phyloP scores from a whole-genome alignment of 37 sponge, comb jelly and placozoan genomes.

The Aplysina aerophoba region DNA sequence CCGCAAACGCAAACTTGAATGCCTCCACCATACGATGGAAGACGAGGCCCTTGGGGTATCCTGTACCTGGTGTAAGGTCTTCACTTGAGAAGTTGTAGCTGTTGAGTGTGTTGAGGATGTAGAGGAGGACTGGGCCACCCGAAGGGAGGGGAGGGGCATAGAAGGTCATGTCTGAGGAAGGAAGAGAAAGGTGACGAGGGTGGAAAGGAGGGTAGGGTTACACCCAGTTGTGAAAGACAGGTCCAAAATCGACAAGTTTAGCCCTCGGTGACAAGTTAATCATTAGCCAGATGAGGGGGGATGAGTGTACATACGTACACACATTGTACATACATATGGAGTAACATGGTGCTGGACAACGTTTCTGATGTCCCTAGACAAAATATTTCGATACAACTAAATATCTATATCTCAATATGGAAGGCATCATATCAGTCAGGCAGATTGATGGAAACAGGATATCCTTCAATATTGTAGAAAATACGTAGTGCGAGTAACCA shows the following conservation, averaged over 20 bases:
- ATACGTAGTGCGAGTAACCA: no score
- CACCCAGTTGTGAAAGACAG: not conserved
- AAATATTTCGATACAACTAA: no score
- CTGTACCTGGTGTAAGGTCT: not conserved
- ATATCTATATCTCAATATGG: no score
- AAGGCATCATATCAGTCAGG: no score
- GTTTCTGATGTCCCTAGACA: no score
- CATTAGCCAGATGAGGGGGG: not conserved
- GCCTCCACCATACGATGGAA: constrained; percentile 79
- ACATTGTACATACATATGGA: no score
- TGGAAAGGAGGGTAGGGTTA: not conserved
- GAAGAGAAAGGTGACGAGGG: not conserved
- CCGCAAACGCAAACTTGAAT: constrained; percentile 79
- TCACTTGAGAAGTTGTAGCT: constrained; percentile 31
- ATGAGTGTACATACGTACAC: no score
- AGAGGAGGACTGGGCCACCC: constrained; percentile 77
- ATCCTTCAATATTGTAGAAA: no score
- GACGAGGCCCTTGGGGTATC: constrained; percentile 32
- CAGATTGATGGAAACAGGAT: no score
- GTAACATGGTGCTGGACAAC: no score
- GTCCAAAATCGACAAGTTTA: not conserved
- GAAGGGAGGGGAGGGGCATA: constrained; percentile 66
- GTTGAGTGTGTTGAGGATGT: constrained; percentile 64
- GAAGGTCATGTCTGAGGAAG: constrained; percentile 44
- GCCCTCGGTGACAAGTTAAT: not conserved